Conservation (phyloP, 92 coral and sea anemone genomes). For the Bergia puertoricense region DNA sequence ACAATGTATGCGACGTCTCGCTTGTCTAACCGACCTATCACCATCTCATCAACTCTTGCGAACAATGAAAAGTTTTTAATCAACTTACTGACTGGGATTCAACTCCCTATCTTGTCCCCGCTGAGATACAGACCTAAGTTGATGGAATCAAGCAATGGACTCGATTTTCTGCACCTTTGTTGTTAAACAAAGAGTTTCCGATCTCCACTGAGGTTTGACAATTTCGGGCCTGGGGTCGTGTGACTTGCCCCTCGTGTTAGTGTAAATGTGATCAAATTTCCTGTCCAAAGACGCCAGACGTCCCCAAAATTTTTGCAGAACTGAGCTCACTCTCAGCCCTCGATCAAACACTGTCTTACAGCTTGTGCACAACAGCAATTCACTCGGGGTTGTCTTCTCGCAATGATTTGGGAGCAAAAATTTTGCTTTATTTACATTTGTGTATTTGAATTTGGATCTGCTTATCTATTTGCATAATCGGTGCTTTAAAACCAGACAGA, state of each 20-base stretch:
- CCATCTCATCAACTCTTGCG: slow-evolving; percentile 30
- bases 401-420: neutral
- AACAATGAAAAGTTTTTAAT: slow-evolving; percentile 31
- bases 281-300: slow-evolving; percentile 45
- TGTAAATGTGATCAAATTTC: slow-evolving; percentile 35
- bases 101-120: neutral
- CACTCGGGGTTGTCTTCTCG: neutral
- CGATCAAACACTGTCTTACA: neutral
- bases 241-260: slow-evolving; percentile 28
- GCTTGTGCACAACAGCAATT: neutral
- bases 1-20: slow-evolving; percentile 15
- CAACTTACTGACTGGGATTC: neutral
- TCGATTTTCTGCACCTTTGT: neutral
- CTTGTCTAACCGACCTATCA: slow-evolving; percentile 42
- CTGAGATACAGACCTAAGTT: neutral
- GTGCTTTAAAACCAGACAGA: slow-evolving; percentile 37
- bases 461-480: slow-evolving; percentile 32
- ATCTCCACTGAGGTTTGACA: slow-evolving; percentile 16
- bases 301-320: slow-evolving; percentile 35
- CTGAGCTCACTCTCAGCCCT: neutral
- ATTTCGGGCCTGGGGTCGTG: slow-evolving; percentile 21
- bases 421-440: slow-evolving; percentile 13
- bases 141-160: neutral
- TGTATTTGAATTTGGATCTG: slow-evolving; percentile 7
- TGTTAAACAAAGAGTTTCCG: slow-evolving; percentile 13